Evolutionary conservation across 2,797 vertebrate genomes (phyloP).

Genomic region (Denticeps clupeoides): DNA sequence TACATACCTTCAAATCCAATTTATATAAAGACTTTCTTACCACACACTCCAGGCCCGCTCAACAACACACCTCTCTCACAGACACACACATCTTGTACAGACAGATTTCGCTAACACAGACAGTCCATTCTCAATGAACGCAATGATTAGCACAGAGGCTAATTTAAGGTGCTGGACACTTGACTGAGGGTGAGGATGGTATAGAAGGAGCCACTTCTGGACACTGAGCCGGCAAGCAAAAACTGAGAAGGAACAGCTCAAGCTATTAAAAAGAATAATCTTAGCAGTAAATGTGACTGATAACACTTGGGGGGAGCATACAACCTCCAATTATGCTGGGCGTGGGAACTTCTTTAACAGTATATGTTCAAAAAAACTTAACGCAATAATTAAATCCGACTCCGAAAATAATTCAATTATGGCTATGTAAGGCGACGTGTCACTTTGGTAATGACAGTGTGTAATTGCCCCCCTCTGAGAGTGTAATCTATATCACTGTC

Average conservation of each 20-base stretch:
- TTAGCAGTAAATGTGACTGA: constrained; percentile 26
- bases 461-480: constrained; percentile 22
- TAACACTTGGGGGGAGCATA: constrained; percentile 7
- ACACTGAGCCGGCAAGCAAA: constrained; percentile 3
- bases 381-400: constrained; percentile 17
- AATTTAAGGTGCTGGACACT: constrained; percentile 18
- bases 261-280: constrained; percentile 32
- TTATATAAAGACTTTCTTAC: not conserved
- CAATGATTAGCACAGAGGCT: constrained; percentile 10
- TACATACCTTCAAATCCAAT: not conserved
- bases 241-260: constrained; percentile 6
- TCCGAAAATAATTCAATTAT: constrained; percentile 20
- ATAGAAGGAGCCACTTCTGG: constrained; percentile 14
- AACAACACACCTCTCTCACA: not conserved
- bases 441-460: constrained; percentile 12
- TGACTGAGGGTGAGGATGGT: constrained; percentile 18
- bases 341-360: too few species aligned
- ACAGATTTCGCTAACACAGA: not conserved
- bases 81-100: not conserved
- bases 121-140: not conserved
- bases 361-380: constrained; percentile 6
- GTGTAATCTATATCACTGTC: constrained; percentile 7
- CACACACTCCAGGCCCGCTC: not conserved
- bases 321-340: not conserved
- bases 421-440: constrained; percentile 10